Evolutionary conservation across 2,888 invertebrate species (phyloP).

Genomic region (Ormyrus thymus): DNA sequence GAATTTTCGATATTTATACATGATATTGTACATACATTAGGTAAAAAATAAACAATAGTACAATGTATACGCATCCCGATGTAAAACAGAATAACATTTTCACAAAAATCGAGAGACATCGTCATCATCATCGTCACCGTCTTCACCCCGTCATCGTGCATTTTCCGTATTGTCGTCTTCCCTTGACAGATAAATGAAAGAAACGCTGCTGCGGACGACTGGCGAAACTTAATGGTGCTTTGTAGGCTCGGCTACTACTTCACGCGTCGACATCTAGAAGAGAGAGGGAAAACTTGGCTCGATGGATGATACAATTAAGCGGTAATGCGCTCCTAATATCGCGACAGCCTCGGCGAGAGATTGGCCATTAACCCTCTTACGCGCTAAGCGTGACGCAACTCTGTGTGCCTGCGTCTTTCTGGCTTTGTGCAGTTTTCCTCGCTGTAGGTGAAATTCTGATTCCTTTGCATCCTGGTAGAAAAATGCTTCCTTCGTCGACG

Average conservation of each 20-base stretch:
- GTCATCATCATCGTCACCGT: neutral
- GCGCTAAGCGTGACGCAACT: neutral
- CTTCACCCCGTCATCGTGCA: neutral
- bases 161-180: neutral
- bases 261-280: too few species aligned
- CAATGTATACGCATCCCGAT: conserved; percentile 23
- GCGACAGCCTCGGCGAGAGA: conserved; percentile 25
- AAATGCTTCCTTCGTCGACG: too few species aligned
- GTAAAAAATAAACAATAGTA: conserved; percentile 54
- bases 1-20: conserved; percentile 52
- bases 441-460: too few species aligned
- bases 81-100: neutral
- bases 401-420: neutral
- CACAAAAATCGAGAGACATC: neutral
- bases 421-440: too few species aligned
- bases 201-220: conserved; percentile 7
- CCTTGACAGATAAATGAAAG: neutral
- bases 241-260: too few species aligned
- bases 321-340: conserved; percentile 18
- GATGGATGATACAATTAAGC: conserved; percentile 14
- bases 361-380: conserved; percentile 50
- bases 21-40: conserved; percentile 53
- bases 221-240: neutral
- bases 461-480: too few species aligned
- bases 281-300: too few species aligned